Evolutionary conservation across 2,797 vertebrate genomes (phyloP), one percentile per base, ranked within the genome.

Genomic region (Lepilemur septentrionalis): DNA sequence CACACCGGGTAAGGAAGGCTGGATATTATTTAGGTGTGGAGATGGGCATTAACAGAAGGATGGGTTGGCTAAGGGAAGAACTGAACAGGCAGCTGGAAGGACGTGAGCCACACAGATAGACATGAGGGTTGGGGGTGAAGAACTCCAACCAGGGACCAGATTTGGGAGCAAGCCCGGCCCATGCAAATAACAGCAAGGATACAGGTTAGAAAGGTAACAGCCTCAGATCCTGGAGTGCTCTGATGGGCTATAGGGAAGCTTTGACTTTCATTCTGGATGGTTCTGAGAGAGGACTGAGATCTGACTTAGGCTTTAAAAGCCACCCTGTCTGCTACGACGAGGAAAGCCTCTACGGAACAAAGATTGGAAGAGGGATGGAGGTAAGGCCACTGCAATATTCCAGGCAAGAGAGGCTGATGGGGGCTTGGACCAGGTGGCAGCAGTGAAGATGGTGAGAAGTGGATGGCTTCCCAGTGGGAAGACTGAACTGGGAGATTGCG

Each of bases 11-110:
- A 25, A 55, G 32, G 32, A 76, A 46, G 75, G 12, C 17, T 14
- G 5, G 25, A 32, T 25, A 4, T 1, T 1, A 1, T 48, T 25
- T 11, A 28, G 70, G 35, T 13, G 2, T 4, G 5, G 6, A 14
- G 65, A 41, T 55, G 61, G 8, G 15, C 28, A 7, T 20, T 67
- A n/a, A 38, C 35, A n/a, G 43, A 70, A 50, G 32, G 41, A 4
- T 11, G 57, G n/a, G 18, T 32, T 17, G 55, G 67, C 46, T 46
- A 35, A 61, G 3, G 3, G 38, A 76, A 73, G 48, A 8, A 13
- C 61, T 25, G 5, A 10, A 55, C 43, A 10, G 22, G 46, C n/a
- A n/a, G 70, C 23, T 13, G 7, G 38, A 38, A 78, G n/a, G 61
- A 57, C 9, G 17, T 1, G 12, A 61, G 9, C 32, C 59, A 75